Evolutionary conservation across 1,140 invertebrate genomes (phyloP), one percentile per base, ranked within the genome.

Genomic region (Periplaneta americana): DNA sequence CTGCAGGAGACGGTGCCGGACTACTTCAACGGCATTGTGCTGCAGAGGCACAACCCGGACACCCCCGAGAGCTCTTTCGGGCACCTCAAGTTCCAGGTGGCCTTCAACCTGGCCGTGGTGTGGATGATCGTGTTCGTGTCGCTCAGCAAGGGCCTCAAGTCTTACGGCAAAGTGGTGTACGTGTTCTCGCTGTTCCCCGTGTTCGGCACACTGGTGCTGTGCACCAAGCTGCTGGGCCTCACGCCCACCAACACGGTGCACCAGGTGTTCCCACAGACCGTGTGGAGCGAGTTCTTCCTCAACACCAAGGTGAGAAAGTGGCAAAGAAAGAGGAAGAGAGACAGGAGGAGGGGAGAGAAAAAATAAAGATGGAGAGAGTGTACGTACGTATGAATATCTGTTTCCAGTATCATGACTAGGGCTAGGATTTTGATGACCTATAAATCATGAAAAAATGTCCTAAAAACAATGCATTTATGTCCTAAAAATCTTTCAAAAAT

Each of bases 51-150:
- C 84, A 90, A 92, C 85, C 85, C 93, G 33, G 88, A 88, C 77
- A 90, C 91, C 11, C 87, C 91, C n/a, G 91, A 92, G 80, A 91
- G 90, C 78, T 86, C 88, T 74, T 91, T 93, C 48, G 93, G 93
- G 9, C 92, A 92, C 10, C 91, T 96, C 36, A 96, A 96, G 86
- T 96, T 96, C 87, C 95, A 97, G 89, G 91, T 96, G 79, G 95
- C 95, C 5, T 97, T 97, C 87, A 96, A 97, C 87, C 90, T 98
- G 85, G 95, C 95, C 2, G 93, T 97, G 6, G 93, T 97, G 22
- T 98, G 97, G 97, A 94, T 96, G 91, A 93, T 96, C 39, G 93
- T 97, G 17, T 97, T 97, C 85, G 92, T 98, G 15, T 93, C 94
- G n/a, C 90, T 98, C 5, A 96, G 95, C 86, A 97, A 96, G 93